phyloP scores from a whole-genome alignment of 2,888 invertebrate genomes.

The Sympetrum striolatum region DNA sequence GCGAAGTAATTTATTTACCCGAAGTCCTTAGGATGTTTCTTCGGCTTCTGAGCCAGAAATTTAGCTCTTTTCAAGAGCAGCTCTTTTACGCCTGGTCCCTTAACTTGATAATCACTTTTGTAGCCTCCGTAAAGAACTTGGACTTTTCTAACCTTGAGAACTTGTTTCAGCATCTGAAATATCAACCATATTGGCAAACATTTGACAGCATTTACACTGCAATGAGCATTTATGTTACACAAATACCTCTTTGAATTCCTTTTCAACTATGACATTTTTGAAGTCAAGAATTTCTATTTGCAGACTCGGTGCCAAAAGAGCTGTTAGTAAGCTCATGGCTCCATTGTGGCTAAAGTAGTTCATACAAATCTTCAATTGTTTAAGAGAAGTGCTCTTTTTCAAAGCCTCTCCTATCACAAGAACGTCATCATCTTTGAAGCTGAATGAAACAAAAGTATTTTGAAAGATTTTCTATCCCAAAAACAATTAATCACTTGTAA shows the following conservation, averaged over 20 bases:
- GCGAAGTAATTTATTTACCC: conserved; percentile 53
- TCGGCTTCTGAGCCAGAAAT: conserved; percentile 60
- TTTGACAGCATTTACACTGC: not conserved
- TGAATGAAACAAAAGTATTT: not conserved
- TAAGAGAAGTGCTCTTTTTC: conserved; percentile 59
- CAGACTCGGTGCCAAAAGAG: conserved; percentile 56
- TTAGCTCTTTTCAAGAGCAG: conserved; percentile 62
- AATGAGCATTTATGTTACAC: not conserved
- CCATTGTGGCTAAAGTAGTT: conserved; percentile 63
- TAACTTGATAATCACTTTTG: conserved; percentile 60
- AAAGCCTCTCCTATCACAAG: conserved; percentile 58
- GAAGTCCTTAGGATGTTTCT: conserved; percentile 60
- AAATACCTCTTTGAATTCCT: conserved; percentile 57
- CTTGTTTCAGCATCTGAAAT: conserved; percentile 51
- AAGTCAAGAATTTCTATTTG: conserved; percentile 60
- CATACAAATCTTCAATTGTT: conserved; percentile 60
- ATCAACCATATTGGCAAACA: conserved; percentile 47
- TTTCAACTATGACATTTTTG: conserved; percentile 61
- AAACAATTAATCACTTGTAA: no score
- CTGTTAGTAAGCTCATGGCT: conserved; percentile 58
- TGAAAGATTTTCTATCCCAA: no score
- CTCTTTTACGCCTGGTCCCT: conserved; percentile 60
- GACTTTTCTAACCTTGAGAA: conserved; percentile 49
- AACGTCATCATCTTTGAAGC: conserved; percentile 55
- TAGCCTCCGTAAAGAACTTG: conserved; percentile 59